Evolutionary conservation across 2,113 vertebrate species (phyloP).

Genomic region (Empidonax alnorum): DNA sequence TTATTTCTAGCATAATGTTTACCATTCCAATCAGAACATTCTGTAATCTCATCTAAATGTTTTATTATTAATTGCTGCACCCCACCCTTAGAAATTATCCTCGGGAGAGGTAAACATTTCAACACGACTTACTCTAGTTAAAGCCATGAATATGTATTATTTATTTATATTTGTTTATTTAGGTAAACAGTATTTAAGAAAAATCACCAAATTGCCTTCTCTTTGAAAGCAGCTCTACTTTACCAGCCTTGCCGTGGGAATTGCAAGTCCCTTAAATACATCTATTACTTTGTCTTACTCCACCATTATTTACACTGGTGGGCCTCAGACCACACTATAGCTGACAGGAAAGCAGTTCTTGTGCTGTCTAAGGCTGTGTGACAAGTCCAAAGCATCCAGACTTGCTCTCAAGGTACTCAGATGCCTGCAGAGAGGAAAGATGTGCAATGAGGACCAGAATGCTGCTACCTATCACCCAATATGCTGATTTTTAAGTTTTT

Average conservation of each 20-base stretch:
- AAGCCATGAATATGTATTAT: constrained; percentile 58
- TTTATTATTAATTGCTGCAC: constrained; percentile 62
- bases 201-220: background rate
- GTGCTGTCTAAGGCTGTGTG: accelerated
- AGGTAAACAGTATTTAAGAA: constrained; percentile 54
- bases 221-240: background rate
- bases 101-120: constrained; percentile 35
- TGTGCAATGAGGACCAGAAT: background rate
- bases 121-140: constrained; percentile 18
- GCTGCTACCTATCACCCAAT: background rate
- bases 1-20: constrained; percentile 35
- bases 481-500: background rate
- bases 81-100: constrained; percentile 49
- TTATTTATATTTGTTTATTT: constrained; percentile 69
- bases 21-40: constrained; percentile 37
- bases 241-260: background rate
- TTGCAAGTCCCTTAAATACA: background rate
- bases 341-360: background rate
- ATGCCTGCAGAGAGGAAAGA: background rate
- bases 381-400: background rate
- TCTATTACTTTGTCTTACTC: background rate
- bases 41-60: constrained; percentile 34
- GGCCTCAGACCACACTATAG: background rate
- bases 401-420: background rate
- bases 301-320: background rate